Base-by-base conservation (phyloP, 2,797 vertebrate species). In the Heteromormyrus szaboi region DNA sequence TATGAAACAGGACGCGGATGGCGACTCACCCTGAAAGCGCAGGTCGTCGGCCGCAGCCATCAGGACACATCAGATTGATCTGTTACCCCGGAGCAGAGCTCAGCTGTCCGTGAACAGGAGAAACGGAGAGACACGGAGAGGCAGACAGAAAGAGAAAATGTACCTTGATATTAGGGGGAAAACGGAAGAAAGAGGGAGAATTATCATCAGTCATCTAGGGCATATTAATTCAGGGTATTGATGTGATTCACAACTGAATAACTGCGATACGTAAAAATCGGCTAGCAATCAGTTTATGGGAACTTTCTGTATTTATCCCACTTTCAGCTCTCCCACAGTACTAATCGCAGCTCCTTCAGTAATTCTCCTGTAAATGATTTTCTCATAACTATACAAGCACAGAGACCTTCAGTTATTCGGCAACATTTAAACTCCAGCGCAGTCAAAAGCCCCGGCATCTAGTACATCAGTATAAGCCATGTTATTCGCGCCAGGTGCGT, bases 21-120 rank as follows among this genome's bases (percentile, higher is more conserved):
- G 2, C 4, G 54, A 85, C 90, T 89, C 17, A 92, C 93, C 93
- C 88, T 91, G 90, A 89, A 93, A 93, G 9, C 91, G 89, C 29
- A 93, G 96, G 33, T 97, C 96, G 93, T 97, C 97, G 33, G 91
- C 93, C 3, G 96, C 88, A 92, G 97, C 97, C 97, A 98, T 98
- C 93, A 81, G 76, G 19, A 33, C 8, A 54, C 56, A 41, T 46
- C 12, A 84, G 54, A 86, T 19, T 68, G 22, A 37, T 33, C 29
- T 53, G 17, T 22, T n/a, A 53, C 50, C 37, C 85, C 85, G 41
- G 33, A 29, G 22, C 51, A 56, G 41, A 85, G 84, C 59, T 3
- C n/a, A 59, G 41, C n/a, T 46, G 25, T 5, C 14, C 41, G 76
- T 83, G 14, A 29, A 41, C 65, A 44, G n/a, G 25, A 33, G 29